Evolutionary conservation across 1,140 invertebrate genomes (phyloP), one percentile per base, ranked within the genome.

Genomic region (Aphidius ervi): DNA sequence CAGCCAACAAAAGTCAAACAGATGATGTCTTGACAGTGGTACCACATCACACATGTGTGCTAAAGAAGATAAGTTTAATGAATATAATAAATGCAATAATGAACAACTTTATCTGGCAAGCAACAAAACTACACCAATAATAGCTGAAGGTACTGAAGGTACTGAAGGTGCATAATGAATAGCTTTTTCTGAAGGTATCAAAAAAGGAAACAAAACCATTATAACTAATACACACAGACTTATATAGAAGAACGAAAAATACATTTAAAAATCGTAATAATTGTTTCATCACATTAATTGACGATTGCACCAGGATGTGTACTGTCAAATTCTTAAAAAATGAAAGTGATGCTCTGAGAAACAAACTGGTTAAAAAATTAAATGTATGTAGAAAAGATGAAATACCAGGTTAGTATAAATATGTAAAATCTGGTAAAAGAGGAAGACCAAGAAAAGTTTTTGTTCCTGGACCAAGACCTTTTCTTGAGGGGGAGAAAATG

Each of bases 221-320:
- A 0, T 58, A 59, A 37, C 50, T 59, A 0, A 39, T 59, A 9
- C 53, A 63, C 47, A 56, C 56, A 0, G 59, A 59, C 39, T 49
- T 62, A 4, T 61, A 56, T 39, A 59, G 56, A 4, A 59, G 56
- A 9, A 61, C 62, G 46, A 52, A 46, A 46, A 37, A 46, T 20
- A 1, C 58, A 5, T 56, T 58, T 1, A 0, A 4, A 8, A 48
- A 52, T n/a, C 54, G 52, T 5, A 46, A 39, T 10, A 37, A 20
- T n/a, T 74, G 70, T 63, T 71, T 71, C 16, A 52, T 74, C 6
- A 66, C 61, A 16, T 73, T 73, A 50, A 72, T 67, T 0, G 70
- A 76, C 31, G 74, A 74, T 46, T 63, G 59, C 20, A 66, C 68
- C 7, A 49, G 67, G 40, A 71, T 68, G 62, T 65, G 65, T 31